phyloP scores from a whole-genome alignment of 2,797 vertebrate species.

The Morus bassanus region DNA sequence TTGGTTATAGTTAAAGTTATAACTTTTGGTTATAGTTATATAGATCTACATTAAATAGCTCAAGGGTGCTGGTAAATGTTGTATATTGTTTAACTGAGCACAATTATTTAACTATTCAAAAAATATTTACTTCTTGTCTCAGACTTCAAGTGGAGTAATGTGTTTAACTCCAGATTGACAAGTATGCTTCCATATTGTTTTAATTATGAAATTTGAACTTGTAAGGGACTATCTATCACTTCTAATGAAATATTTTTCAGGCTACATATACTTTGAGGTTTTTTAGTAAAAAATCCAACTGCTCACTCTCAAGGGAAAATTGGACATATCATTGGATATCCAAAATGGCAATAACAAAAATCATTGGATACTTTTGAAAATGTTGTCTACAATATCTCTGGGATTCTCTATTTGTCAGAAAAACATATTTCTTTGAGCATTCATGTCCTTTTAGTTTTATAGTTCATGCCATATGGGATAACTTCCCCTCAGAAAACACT shows the following conservation, averaged over 20 bases:
- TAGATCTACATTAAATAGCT: background rate
- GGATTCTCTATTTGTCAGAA: background rate
- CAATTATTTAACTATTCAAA: background rate
- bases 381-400: background rate
- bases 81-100: background rate
- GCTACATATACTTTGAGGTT: background rate
- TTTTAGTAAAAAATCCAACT: background rate
- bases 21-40: background rate
- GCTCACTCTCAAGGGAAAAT: background rate
- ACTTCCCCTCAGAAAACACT: background rate
- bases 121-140: background rate
- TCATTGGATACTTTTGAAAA: background rate
- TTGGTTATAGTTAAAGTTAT: too few species aligned
- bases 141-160: background rate
- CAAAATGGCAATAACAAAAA: background rate
- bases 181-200: background rate
- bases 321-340: background rate
- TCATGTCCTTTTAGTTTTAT: background rate
- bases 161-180: background rate
- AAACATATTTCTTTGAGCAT: background rate
- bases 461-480: background rate
- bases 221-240: background rate
- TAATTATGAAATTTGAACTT: background rate
- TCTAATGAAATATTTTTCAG: background rate
- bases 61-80: background rate